These are phyloP conservation scores for Acipenser oxyrinchus DNA, from an alignment of 2,797 vertebrate genomes.

Conservation along the genomic window DNA sequence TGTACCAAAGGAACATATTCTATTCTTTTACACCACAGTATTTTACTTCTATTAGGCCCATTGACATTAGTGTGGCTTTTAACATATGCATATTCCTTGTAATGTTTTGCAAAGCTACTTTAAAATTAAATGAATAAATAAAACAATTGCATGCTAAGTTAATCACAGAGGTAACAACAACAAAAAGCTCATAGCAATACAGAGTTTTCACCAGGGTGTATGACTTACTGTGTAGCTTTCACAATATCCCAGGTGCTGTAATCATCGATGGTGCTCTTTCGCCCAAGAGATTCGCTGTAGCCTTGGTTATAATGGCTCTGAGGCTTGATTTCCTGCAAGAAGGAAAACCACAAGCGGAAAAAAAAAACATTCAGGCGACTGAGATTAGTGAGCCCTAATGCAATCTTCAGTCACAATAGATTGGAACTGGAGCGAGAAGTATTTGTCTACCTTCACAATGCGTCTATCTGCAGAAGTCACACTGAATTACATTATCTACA, in stretches of 20 bases:
- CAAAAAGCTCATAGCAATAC: too few species aligned
- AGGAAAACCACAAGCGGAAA: conserved; percentile 16
- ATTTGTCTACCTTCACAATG: too few species aligned
- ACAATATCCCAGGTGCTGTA: conserved; percentile 98
- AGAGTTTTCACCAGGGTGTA: too few species aligned
- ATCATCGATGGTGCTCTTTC: conserved; percentile 92
- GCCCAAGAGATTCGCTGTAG: conserved; percentile 81
- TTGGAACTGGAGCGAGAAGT: too few species aligned
- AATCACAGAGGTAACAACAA: too few species aligned
- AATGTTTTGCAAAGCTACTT: too few species aligned
- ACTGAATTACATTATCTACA: too few species aligned
- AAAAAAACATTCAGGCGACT: conserved; percentile 2
- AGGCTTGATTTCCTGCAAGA: conserved; percentile 82
- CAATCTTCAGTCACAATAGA: too few species aligned
- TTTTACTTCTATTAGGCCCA: not conserved
- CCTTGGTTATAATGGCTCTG: conserved; percentile 93
- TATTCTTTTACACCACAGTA: not conserved
- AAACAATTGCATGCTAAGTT: not conserved
- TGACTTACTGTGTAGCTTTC: conserved; percentile 96
- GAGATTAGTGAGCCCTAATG: too few species aligned
- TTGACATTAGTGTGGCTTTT: not conserved
- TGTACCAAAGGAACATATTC: too few species aligned
- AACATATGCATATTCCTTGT: not conserved
- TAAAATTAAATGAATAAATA: not conserved
- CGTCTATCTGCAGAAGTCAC: too few species aligned